These are phyloP conservation scores for Isoperla grammatica DNA, from an alignment of 2,888 invertebrate species.

Conservation along the genomic window DNA sequence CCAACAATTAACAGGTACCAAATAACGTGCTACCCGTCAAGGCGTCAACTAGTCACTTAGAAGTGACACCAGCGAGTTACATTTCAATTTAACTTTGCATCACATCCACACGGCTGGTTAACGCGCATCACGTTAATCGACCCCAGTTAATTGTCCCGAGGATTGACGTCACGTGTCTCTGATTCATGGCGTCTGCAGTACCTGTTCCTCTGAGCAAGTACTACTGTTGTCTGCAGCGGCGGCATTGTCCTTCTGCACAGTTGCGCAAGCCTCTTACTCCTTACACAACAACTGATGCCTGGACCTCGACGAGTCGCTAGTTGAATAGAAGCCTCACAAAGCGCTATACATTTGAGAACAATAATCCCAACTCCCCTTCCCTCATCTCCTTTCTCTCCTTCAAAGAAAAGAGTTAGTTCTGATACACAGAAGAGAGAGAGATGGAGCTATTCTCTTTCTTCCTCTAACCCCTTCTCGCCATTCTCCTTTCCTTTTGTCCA, in stretches of 20 bases:
- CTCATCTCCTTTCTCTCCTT: slow-evolving; percentile 26
- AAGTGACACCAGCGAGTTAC: no score
- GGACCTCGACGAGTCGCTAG: slow-evolving; percentile 22
- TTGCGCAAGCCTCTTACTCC: slow-evolving; percentile 22
- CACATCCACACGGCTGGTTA: no score
- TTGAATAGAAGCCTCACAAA: slow-evolving; percentile 32
- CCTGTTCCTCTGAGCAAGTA: no score
- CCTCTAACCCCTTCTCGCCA: slow-evolving; percentile 18
- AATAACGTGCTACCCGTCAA: no score
- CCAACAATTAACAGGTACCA: no score
- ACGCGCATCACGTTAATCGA: no score
- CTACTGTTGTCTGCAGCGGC: slow-evolving; percentile 4
- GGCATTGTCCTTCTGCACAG: slow-evolving; percentile 27
- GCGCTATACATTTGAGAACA: slow-evolving; percentile 33
- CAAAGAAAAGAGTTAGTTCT: slow-evolving; percentile 33
- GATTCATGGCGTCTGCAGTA: no score
- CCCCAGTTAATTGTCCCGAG: no score
- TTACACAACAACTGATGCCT: slow-evolving; percentile 16
- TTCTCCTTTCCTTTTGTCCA: slow-evolving; percentile 31
- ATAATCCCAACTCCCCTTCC: slow-evolving; percentile 27
- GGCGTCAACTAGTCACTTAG: no score
- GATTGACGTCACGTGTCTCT: no score
- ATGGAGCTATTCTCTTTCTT: slow-evolving; percentile 13
- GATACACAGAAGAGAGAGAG: slow-evolving; percentile 28
- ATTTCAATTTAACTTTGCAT: no score